Evolutionary conservation across 2,113 vertebrate species (phyloP).

Genomic region (Ornithorhynchus anatinus): DNA sequence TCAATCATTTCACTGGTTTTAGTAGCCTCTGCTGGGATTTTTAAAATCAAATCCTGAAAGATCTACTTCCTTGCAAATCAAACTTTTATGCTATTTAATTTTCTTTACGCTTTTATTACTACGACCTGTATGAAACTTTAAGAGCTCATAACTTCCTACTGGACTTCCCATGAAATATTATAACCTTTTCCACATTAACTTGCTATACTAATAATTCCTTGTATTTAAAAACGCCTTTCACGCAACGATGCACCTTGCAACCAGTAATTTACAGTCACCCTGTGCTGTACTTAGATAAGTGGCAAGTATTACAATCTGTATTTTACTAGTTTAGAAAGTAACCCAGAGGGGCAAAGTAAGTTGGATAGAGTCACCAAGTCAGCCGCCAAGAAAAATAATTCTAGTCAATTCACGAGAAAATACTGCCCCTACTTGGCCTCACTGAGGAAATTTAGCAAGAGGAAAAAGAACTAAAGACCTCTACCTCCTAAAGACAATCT

Average conservation of each 20-base stretch:
- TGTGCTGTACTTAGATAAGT: slow-evolving; percentile 38
- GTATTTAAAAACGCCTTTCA: slow-evolving; percentile 20
- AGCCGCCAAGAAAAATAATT: slow-evolving; percentile 63
- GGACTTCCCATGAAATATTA: slow-evolving; percentile 44
- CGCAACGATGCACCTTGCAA: slow-evolving; percentile 10
- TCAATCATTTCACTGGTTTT: slow-evolving; percentile 4
- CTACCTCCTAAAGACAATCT: too few species aligned
- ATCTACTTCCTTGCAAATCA: slow-evolving; percentile 15
- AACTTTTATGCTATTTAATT: background rate
- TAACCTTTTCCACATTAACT: slow-evolving; percentile 34
- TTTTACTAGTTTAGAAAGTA: slow-evolving; percentile 53
- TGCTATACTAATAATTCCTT: slow-evolving; percentile 33
- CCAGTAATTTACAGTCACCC: slow-evolving; percentile 10
- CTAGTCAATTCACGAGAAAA: slow-evolving; percentile 55
- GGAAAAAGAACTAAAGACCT: slow-evolving; percentile 21
- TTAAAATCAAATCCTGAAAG: background rate
- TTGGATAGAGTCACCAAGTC: slow-evolving; percentile 58
- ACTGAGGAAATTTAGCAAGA: slow-evolving; percentile 42
- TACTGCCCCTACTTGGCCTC: slow-evolving; percentile 55
- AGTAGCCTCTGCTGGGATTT: background rate
- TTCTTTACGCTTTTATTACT: slow-evolving; percentile 18
- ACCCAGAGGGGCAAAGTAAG: slow-evolving; percentile 52
- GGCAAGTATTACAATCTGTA: slow-evolving; percentile 38
- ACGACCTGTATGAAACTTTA: slow-evolving; percentile 32
- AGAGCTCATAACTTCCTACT: slow-evolving; percentile 24